Evolutionary conservation across 2,797 vertebrate species (phyloP).

Genomic region (Gorsachius magnificus): DNA sequence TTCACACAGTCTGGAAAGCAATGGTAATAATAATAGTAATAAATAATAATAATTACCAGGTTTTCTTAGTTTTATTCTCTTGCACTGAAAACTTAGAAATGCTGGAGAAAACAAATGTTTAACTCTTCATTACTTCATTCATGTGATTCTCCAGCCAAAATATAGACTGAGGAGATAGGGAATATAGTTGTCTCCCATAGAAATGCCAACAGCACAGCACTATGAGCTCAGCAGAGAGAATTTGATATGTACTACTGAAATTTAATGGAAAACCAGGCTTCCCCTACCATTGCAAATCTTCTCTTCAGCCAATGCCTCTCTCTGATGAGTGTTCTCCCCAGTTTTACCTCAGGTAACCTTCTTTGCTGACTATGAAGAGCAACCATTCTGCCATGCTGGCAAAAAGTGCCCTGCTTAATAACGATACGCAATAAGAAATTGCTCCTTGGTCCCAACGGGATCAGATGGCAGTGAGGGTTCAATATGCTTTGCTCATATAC

Average conservation of each 20-base stretch:
- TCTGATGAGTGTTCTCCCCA: neutral
- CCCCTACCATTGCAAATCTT: neutral
- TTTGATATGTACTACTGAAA: neutral
- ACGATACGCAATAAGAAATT: neutral
- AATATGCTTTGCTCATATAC: neutral
- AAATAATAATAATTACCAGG: neutral
- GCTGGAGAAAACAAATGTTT: neutral
- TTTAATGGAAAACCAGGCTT: neutral
- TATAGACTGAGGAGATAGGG: neutral
- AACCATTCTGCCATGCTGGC: accelerated
- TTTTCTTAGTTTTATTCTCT: neutral
- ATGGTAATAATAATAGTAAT: neutral
- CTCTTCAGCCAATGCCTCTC: neutral
- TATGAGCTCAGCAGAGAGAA: neutral
- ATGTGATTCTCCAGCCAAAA: neutral
- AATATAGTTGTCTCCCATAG: neutral
- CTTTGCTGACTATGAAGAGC: neutral
- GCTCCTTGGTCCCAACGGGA: neutral
- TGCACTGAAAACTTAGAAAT: neutral
- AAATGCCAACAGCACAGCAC: neutral
- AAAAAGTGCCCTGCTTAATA: neutral
- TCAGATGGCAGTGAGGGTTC: neutral
- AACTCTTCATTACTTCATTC: neutral
- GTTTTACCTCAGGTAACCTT: neutral
- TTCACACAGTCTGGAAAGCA: neutral